phyloP scores from a whole-genome alignment of 2,888 invertebrate genomes.

The Troglohyphantes excavatus region DNA sequence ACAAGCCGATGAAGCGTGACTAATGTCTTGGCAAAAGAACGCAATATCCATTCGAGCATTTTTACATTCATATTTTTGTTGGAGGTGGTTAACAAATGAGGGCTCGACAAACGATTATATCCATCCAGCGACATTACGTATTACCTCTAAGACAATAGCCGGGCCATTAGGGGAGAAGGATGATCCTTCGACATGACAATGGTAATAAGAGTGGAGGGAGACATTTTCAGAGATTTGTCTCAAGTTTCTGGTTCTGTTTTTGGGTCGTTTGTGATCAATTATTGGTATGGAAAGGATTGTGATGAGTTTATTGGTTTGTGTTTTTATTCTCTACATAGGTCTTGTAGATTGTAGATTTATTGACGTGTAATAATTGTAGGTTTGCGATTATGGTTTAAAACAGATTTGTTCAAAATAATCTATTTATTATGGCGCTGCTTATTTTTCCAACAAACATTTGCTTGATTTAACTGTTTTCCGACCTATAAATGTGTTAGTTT shows the following conservation, averaged over 20 bases:
- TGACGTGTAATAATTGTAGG: too few relatives aligned
- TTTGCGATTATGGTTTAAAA: too few relatives aligned
- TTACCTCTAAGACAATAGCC: conserved; percentile 51
- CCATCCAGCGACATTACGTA: conserved; percentile 34
- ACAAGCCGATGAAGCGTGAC: conserved; percentile 35
- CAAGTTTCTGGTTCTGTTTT: not conserved
- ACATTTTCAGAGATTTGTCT: conserved; percentile 58
- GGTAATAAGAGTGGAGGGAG: conserved; percentile 47
- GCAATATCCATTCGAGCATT: conserved; percentile 31
- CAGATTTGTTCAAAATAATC: too few relatives aligned
- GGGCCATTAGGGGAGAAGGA: conserved; percentile 40
- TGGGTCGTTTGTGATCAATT: conserved; percentile 21
- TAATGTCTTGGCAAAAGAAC: conserved; percentile 37
- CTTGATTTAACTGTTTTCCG: too few relatives aligned
- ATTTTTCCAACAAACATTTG: too few relatives aligned
- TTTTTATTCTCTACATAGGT: not conserved
- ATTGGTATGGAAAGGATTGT: not conserved
- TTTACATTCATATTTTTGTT: not conserved
- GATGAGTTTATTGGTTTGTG: conserved; percentile 10
- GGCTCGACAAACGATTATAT: conserved; percentile 38
- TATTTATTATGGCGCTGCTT: too few relatives aligned
- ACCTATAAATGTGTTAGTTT: too few relatives aligned
- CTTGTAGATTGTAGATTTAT: too few relatives aligned
- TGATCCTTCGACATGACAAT: conserved; percentile 41
- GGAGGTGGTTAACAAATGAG: conserved; percentile 49